phyloP scores from a whole-genome alignment of 2,888 invertebrate species.

The Stictocephala bisonia region DNA sequence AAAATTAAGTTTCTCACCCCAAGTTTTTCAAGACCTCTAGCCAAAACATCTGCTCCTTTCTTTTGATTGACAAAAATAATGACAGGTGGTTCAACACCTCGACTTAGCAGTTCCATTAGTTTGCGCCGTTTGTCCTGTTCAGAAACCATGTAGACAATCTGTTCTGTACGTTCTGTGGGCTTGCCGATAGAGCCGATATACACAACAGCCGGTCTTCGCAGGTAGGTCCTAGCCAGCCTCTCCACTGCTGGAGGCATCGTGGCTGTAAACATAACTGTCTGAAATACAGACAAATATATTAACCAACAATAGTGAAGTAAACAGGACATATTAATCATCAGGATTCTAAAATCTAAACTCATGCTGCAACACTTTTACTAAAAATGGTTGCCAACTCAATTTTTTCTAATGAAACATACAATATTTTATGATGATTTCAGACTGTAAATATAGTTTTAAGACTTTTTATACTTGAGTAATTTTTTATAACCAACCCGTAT shows the following conservation, averaged over 20 bases:
- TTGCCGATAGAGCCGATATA: conserved; percentile 97
- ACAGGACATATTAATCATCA: no score
- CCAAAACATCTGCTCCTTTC: conserved; percentile 98
- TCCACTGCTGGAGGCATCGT: conserved; percentile 99
- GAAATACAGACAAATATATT: no score
- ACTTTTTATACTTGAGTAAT: no score
- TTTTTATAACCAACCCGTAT: no score
- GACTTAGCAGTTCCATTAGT: conserved; percentile 90
- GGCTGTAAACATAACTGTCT: conserved; percentile 99
- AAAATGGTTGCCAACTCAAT: no score
- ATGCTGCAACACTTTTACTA: no score
- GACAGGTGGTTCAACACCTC: conserved; percentile 95
- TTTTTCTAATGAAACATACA: no score
- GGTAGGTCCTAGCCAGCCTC: conserved; percentile 91
- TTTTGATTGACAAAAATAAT: conserved; percentile 99
- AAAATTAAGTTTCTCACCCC: no score
- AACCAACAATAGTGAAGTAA: no score
- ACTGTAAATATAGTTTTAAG: no score
- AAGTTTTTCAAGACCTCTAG: conserved; percentile 96
- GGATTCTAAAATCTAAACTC: no score
- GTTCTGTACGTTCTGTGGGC: conserved; percentile 97
- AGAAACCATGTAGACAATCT: conserved; percentile 94
- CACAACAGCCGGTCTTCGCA: conserved; percentile 96
- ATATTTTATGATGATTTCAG: no score
- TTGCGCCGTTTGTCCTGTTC: conserved; percentile 97